Conservation (phyloP, 2,888 invertebrate genomes). For the Apeira syringaria region DNA sequence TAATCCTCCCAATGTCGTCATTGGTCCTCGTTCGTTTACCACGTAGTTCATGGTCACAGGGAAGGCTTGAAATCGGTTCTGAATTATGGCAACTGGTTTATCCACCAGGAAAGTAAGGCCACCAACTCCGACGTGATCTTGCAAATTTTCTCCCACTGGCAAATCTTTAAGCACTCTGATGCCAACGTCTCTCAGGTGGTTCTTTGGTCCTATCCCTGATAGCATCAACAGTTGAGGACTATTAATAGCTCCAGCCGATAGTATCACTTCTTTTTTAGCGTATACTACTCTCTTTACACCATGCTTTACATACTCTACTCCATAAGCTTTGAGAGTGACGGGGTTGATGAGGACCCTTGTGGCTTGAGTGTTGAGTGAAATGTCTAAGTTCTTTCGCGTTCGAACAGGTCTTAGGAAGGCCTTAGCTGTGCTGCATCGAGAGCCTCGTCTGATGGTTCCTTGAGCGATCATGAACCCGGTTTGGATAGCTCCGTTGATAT, state of each 20-base stretch:
- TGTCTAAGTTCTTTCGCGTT: constrained; percentile 90
- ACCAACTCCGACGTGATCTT: constrained; percentile 95
- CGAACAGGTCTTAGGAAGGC: constrained; percentile 92
- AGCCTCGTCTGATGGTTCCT: constrained; percentile 90
- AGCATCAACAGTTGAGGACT: constrained; percentile 96
- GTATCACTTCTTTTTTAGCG: constrained; percentile 92
- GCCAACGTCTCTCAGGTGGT: constrained; percentile 87
- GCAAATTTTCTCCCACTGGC: constrained; percentile 91
- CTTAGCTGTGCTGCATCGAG: constrained; percentile 93
- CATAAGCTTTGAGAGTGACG: constrained; percentile 88
- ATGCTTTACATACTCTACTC: constrained; percentile 91
- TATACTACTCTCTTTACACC: constrained; percentile 87
- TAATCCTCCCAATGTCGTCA: constrained; percentile 94
- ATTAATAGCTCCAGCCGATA: constrained; percentile 96
- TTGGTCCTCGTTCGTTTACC: constrained; percentile 90
- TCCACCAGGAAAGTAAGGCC: constrained; percentile 91
- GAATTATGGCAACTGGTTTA: constrained; percentile 92
- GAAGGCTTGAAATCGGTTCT: constrained; percentile 90
- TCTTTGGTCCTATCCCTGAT: constrained; percentile 91
- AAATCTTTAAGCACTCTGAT: constrained; percentile 90
- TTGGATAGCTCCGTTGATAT: constrained; percentile 91
- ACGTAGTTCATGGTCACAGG: constrained; percentile 92
- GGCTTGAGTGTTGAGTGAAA: constrained; percentile 91
- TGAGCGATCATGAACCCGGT: constrained; percentile 93
- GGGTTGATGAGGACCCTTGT: constrained; percentile 90